Conservation (phyloP, 2,113 vertebrate species). For the Dinomys branickii region DNA sequence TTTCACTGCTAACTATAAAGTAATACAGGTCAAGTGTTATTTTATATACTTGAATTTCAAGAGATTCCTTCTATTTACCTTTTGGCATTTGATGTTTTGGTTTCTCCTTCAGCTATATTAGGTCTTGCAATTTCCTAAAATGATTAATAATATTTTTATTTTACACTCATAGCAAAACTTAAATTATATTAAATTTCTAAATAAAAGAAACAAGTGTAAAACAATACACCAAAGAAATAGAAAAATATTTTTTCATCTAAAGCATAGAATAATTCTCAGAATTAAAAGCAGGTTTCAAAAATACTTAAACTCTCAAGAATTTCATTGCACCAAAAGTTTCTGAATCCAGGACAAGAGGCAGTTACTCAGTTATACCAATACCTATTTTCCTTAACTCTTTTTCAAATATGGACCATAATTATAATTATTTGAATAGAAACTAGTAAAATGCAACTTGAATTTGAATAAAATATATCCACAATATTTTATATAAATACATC, state of each 20-base stretch:
- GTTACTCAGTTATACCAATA: conserved; percentile 26
- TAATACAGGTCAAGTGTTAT: conserved; percentile 60
- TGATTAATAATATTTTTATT: conserved; percentile 78
- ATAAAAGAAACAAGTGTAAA: conserved; percentile 23
- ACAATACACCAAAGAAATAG: conserved; percentile 44
- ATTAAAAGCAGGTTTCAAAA: conserved; percentile 19
- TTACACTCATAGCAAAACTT: conserved; percentile 65
- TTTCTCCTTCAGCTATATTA: conserved; percentile 78
- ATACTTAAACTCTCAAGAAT: not conserved
- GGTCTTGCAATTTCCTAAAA: conserved; percentile 82
- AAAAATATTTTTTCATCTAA: conserved; percentile 44
- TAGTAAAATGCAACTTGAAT: conserved; percentile 37
- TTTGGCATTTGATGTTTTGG: conserved; percentile 75
- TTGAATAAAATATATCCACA: conserved; percentile 15
- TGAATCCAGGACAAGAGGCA: conserved; percentile 34
- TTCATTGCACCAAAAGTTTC: conserved; percentile 37
- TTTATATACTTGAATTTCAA: conserved; percentile 71
- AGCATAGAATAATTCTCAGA: conserved; percentile 25
- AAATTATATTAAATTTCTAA: not conserved
- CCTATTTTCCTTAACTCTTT: not conserved
- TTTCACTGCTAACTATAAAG: conserved; percentile 68
- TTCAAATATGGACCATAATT: conserved; percentile 56
- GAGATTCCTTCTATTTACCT: conserved; percentile 80
- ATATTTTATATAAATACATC: conserved; percentile 40
- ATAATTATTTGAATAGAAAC: conserved; percentile 50